Base-by-base conservation (phyloP, 1,140 invertebrate species). In the Drosophila varians region DNA sequence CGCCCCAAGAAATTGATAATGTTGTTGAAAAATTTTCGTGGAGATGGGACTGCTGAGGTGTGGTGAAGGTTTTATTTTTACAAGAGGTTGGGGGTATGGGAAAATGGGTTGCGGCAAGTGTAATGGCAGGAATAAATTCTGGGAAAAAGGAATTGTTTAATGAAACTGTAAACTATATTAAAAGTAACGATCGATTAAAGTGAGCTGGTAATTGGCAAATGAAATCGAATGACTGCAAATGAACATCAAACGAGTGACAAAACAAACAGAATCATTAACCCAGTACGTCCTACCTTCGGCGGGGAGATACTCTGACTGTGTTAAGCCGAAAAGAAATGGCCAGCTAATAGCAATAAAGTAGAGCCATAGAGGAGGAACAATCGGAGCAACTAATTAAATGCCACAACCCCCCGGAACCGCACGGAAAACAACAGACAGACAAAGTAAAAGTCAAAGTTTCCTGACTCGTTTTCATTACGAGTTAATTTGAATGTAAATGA, bases 401-500 rank as follows among this genome's bases (percentile, higher is more conserved):
- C 82, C 77, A 64, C 82, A 84, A 80, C 68, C 73, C 68, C n/a
- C n/a, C n/a, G n/a, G n/a, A n/a, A n/a, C n/a, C 73, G 21, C 80
- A 40, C 31, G 31, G 38, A 48, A 73, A 3, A 8, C 19, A 53
- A 52, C 14, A 46, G 36, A 38, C 12, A 34, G 31, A 34, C 31
- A 34, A 5, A 31, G 28, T 11, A 3, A 31, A 31, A 51, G 66
- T 72, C 60, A 69, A 71, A 84, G 79, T 84, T 66, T 56, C 54
- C 57, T 73, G 83, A 87, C 82, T 86, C 82, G 77, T 87, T 86
- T 87, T 87, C 86, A 89, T 89, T 89, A 89, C 87, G 86, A 89
- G 86, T 89, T 89, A 89, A 89, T 89, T 89, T 89, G 82, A 90
- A 89, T 89, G 86, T 90, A 89, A 89, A 89, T 89, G 87, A 87